Evolutionary conservation across 2,888 invertebrate genomes (phyloP).

Genomic region (Boloria selene): DNA sequence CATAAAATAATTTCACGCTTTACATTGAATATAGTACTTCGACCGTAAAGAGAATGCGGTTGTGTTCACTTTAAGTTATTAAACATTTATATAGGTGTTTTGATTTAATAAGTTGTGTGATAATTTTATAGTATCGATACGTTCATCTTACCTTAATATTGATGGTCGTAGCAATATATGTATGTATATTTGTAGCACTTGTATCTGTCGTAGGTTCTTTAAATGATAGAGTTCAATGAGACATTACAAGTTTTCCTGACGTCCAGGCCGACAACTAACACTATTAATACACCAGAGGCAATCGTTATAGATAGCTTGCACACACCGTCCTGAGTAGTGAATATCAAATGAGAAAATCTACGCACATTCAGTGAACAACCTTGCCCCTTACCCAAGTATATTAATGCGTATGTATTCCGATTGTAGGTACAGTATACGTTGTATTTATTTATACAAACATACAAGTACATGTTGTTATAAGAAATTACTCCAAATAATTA

Average conservation of each 20-base stretch:
- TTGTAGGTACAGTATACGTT: background rate
- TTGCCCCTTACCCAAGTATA: constrained; percentile 27
- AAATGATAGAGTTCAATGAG: background rate
- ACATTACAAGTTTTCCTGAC: constrained; percentile 45
- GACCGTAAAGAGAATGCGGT: constrained; percentile 33
- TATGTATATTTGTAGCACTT: background rate
- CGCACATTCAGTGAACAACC: constrained; percentile 45
- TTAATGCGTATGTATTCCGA: constrained; percentile 25
- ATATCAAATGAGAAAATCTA: constrained; percentile 74
- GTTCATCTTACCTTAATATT: constrained; percentile 14
- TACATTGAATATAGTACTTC: constrained; percentile 23
- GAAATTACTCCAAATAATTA: too few relatives aligned
- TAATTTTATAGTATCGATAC: background rate
- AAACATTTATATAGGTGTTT: background rate
- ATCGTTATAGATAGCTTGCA: constrained; percentile 58
- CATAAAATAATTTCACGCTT: constrained; percentile 26
- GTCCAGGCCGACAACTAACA: constrained; percentile 53
- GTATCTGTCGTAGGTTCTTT: background rate
- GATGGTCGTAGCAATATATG: background rate
- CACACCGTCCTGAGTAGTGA: constrained; percentile 61
- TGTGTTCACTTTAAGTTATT: constrained; percentile 24
- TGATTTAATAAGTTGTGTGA: background rate
- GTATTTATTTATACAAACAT: background rate
- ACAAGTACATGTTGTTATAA: too few relatives aligned
- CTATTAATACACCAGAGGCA: constrained; percentile 61